Evolutionary conservation across 2,888 invertebrate genomes (phyloP).

Genomic region (Xestobium rufovillosum): DNA sequence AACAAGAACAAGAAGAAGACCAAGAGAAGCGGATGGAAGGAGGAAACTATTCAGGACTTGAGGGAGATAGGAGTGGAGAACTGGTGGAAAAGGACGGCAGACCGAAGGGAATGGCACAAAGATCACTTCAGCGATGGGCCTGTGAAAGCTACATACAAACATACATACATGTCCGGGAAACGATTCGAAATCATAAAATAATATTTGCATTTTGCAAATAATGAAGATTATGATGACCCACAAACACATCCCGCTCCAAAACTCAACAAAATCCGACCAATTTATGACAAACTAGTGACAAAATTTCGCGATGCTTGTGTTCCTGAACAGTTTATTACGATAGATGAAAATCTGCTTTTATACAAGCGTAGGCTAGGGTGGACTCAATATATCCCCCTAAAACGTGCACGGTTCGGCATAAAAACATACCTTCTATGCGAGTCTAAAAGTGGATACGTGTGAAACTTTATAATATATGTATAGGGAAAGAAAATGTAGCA

Average conservation of each 20-base stretch:
- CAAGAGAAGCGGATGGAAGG: too few species aligned
- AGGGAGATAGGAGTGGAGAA: too few species aligned
- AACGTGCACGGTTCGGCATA: conserved; percentile 30
- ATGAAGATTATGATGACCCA: conserved; percentile 13
- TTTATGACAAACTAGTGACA: conserved; percentile 14
- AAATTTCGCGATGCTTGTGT: conserved; percentile 13
- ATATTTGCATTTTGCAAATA: conserved; percentile 13
- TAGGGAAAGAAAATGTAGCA: too few species aligned
- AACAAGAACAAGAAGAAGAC: too few species aligned
- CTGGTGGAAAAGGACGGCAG: too few species aligned
- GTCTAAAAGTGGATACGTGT: conserved; percentile 28
- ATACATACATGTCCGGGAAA: too few species aligned
- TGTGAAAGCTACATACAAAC: too few species aligned
- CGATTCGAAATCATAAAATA: too few species aligned
- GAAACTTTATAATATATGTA: conserved; percentile 26
- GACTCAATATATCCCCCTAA: conserved; percentile 31
- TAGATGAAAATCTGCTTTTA: conserved; percentile 29
- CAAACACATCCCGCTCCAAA: conserved; percentile 17
- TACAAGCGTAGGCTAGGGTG: conserved; percentile 30
- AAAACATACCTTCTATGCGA: conserved; percentile 31
- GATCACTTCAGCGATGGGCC: too few species aligned
- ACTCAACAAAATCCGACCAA: conserved; percentile 21
- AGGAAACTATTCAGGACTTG: too few species aligned
- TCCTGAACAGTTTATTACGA: conserved; percentile 22
- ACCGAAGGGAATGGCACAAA: too few species aligned